A percentile compares a stretch with the other conserved stretches of the same genome.
Conservation (phyloP, 2,797 vertebrate genomes). For the Delichon dasypus region DNA sequence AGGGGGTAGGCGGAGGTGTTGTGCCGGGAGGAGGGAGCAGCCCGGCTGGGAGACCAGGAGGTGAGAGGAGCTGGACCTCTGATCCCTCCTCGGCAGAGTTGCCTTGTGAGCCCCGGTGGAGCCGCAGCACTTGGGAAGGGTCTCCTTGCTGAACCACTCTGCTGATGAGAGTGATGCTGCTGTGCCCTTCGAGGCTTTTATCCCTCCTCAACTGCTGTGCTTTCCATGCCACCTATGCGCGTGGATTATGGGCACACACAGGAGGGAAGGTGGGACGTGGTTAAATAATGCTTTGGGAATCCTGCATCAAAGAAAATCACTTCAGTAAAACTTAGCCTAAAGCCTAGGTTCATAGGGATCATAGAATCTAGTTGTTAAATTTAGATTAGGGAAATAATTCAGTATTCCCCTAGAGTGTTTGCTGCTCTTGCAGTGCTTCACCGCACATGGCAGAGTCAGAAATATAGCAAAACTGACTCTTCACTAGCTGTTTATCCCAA, state of each 20-base stretch:
- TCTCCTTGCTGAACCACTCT: background rate
- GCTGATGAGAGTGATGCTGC: background rate
- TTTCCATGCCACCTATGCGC: accelerated
- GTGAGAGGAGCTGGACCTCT: background rate
- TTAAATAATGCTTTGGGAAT: background rate
- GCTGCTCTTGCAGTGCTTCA: background rate
- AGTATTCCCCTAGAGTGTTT: background rate
- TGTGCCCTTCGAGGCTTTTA: background rate
- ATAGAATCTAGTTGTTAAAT: background rate
- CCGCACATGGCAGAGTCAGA: background rate
- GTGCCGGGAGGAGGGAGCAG: background rate
- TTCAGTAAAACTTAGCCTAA: conserved; percentile 1
- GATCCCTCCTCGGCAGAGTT: background rate
- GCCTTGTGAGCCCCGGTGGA: background rate
- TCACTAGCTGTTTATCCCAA: background rate
- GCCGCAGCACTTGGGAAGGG: accelerated
- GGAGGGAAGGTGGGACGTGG: background rate
- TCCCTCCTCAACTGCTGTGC: background rate
- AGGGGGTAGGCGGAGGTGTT: background rate
- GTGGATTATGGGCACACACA: accelerated
- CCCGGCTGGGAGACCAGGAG: background rate
- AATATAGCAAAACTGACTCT: background rate
- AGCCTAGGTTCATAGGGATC: background rate
- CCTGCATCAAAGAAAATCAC: background rate
- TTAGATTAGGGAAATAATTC: conserved; percentile 2